Evolutionary conservation across 1,140 invertebrate species (phyloP).

Genomic region (Brachionus manjavacas): DNA sequence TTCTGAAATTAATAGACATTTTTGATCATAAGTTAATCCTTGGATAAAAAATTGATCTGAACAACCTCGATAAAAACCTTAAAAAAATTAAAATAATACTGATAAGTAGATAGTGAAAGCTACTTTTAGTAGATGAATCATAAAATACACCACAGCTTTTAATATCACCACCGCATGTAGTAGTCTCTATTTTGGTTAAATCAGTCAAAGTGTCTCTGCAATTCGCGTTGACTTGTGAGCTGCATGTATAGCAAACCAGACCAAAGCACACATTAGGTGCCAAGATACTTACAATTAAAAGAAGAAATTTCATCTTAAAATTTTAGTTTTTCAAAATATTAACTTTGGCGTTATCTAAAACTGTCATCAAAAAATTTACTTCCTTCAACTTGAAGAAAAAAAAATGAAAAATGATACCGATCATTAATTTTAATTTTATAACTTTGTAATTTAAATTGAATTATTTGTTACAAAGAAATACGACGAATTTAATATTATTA

Average conservation of each 20-base stretch:
- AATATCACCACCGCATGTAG: neutral
- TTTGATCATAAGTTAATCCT: neutral
- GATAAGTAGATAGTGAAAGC: neutral
- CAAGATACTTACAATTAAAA: neutral
- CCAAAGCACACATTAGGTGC: neutral
- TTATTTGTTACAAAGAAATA: too few relatives aligned
- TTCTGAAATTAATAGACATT: neutral
- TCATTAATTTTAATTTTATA: neutral
- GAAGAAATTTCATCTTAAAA: neutral
- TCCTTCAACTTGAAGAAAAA: neutral
- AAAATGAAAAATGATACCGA: neutral
- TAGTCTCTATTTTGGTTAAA: neutral
- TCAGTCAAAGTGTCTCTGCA: neutral
- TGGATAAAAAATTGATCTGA: neutral
- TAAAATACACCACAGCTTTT: neutral
- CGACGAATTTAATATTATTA: neutral
- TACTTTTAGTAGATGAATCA: neutral
- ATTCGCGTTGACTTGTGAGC: neutral
- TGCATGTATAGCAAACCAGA: neutral
- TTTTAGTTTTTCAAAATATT: neutral
- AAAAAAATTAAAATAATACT: neutral
- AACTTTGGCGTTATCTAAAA: too few relatives aligned
- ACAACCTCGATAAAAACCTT: neutral
- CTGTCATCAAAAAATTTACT: too few relatives aligned
- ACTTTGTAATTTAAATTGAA: neutral